A percentile compares a stretch with the other conserved stretches of the same genome.
Conservation (phyloP, 2,113 vertebrate species). For the Perca schrenkii region DNA sequence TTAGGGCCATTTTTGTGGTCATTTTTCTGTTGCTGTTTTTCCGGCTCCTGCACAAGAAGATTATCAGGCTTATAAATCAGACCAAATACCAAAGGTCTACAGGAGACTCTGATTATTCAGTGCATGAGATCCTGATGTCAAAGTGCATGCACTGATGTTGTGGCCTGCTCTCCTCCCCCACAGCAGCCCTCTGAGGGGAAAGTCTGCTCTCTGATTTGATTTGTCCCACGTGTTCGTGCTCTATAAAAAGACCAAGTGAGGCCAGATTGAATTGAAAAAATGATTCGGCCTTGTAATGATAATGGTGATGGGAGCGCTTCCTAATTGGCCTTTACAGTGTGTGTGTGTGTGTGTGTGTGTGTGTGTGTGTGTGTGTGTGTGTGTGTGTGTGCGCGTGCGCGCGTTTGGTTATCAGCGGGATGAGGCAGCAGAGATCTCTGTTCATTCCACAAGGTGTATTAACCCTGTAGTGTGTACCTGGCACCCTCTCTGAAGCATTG, state of each 20-base stretch:
- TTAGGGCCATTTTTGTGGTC: no score
- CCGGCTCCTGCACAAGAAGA: no score
- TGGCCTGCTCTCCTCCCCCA: not conserved
- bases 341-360: constrained; percentile 28
- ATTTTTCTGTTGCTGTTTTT: no score
- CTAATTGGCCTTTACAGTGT: constrained; percentile 67
- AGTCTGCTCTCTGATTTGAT: constrained; percentile 55
- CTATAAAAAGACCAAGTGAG: constrained; percentile 77
- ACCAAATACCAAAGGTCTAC: not conserved
- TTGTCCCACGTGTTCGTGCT: constrained; percentile 57
- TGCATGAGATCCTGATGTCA: not conserved
- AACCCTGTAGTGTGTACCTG: constrained; percentile 8
- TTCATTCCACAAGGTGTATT: not conserved
- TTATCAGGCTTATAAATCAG: not conserved
- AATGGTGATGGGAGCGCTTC: constrained; percentile 66
- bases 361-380: constrained; percentile 27
- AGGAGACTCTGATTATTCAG: not conserved
- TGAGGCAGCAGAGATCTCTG: constrained; percentile 36
- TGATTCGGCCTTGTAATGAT: constrained; percentile 64
- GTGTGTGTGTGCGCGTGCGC: constrained; percentile 27
- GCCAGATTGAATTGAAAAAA: constrained; percentile 74
- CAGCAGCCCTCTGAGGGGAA: not conserved
- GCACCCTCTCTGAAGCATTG: constrained; percentile 26
- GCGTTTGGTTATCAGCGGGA: constrained; percentile 14
- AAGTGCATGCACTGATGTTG: not conserved